Conservation (phyloP, 2,888 invertebrate genomes). For the Hirtodrosophila histrioides region DNA sequence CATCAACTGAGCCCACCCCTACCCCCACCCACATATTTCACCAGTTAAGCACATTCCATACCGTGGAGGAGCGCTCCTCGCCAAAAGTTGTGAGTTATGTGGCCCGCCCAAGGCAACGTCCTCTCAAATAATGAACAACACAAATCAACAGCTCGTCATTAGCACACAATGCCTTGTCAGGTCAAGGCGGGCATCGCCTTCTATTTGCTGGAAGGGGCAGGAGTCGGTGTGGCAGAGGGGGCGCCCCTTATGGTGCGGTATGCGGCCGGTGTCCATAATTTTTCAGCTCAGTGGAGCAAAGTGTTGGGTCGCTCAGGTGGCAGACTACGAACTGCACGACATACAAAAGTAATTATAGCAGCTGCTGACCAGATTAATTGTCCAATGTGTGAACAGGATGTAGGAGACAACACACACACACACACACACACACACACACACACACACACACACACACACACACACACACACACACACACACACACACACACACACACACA, state of each 20-base stretch:
- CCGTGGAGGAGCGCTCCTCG: not conserved
- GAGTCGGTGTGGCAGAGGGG: not conserved
- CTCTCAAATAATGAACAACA: constrained; percentile 72
- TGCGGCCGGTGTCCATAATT: constrained; percentile 57
- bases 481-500: not conserved
- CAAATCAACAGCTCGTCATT: constrained; percentile 78
- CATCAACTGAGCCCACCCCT: constrained; percentile 54
- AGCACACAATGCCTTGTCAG: constrained; percentile 55
- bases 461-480: constrained; percentile 2
- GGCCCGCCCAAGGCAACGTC: constrained; percentile 22
- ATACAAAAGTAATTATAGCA: constrained; percentile 65
- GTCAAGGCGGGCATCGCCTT: constrained; percentile 14
- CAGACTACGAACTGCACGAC: constrained; percentile 18
- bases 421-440: not conserved
- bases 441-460: constrained; percentile 1
- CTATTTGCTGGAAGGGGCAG: not conserved
- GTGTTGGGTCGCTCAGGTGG: constrained; percentile 17
- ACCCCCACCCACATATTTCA: constrained; percentile 3
- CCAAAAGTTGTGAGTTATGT: constrained; percentile 56
- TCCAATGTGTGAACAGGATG: constrained; percentile 21
- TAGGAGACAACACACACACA: constrained; percentile 2
- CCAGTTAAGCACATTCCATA: constrained; percentile 5
- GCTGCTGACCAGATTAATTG: constrained; percentile 75
- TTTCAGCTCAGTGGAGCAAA: constrained; percentile 75
- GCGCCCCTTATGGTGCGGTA: not conserved